Base-by-base conservation (phyloP, 2,888 invertebrate species). In the Troglohyphantes excavatus region DNA sequence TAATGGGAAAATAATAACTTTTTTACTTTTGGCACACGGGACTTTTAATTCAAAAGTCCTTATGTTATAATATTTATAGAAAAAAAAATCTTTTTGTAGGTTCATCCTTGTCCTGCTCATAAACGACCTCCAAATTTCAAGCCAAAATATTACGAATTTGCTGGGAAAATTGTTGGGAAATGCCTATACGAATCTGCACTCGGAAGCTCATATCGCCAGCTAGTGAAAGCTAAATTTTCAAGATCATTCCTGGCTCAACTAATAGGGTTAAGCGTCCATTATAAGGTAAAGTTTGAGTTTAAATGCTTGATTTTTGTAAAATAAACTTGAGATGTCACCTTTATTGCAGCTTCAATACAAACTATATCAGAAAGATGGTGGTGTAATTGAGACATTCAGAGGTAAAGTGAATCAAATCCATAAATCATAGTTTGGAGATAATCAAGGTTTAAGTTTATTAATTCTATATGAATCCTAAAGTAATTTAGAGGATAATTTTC, bases 181-280 rank as follows among this genome's bases (percentile, higher is more conserved):
- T 98, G 98, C 94, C 94, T 98, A 92, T 98, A 97, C 93, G 98
- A 98, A 94, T 97, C 97, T 90, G 97, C 98, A 2, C 95, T 98
- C 79, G 98, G 98, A 46, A 97, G 97, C 86, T 95, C 96, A 17
- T 97, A 97, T 94, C 95, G 97, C 76, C 98, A 98, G 94, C 94
- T 98, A 91, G 98, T 98, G 91, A 96, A 98, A 76, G 98, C 98
- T 0, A 94, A 97, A 81, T 97, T 98, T 93, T 96, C 98, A 61
- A 95, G 98, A 85, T 97, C 98, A 61, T 98, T 98, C 94, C 95
- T 98, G 90, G 98, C 98, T 90, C 98, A 98, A 94, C 95, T 98
- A 91, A 98, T 98, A 93, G 98, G 98, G 21, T 95, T 98, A 46
- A 94, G 98, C 91, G 98, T 98, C 90, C 97, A 98, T 93, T 98